Evolutionary conservation across 2,113 vertebrate species (phyloP).

Genomic region (Eubucco bourcierii): DNA sequence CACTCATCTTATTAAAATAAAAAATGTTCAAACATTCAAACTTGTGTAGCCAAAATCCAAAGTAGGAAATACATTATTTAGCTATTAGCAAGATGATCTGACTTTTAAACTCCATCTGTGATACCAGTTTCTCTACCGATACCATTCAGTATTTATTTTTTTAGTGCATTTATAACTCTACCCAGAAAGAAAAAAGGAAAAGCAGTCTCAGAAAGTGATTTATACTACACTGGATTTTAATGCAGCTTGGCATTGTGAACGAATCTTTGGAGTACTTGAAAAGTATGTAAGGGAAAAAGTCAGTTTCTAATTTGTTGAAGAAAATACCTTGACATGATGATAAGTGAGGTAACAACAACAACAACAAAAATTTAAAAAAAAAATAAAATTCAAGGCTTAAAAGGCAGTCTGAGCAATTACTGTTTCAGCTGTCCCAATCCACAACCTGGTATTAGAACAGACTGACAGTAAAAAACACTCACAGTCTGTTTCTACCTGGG

Average conservation of each 20-base stretch:
- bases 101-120: constrained; percentile 17
- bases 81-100: constrained; percentile 38
- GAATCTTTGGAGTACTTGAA: constrained; percentile 63
- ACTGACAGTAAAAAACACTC: neutral
- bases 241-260: constrained; percentile 53
- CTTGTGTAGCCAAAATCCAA: constrained; percentile 3
- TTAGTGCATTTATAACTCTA: constrained; percentile 55
- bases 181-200: constrained; percentile 60
- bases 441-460: constrained; percentile 37
- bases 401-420: constrained; percentile 34
- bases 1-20: constrained; percentile 14
- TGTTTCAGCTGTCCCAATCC: constrained; percentile 55
- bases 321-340: constrained; percentile 58
- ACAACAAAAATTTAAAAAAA: constrained; percentile 2
- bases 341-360: constrained; percentile 65
- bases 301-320: constrained; percentile 50
- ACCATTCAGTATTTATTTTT: constrained; percentile 40
- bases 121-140: constrained; percentile 34
- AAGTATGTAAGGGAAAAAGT: constrained; percentile 37
- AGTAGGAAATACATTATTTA: constrained; percentile 48
- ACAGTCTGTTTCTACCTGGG: neutral
- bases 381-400: constrained; percentile 35
- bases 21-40: constrained; percentile 35
- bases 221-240: constrained; percentile 60
- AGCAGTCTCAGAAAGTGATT: constrained; percentile 55